Conservation (phyloP, 1,140 invertebrate species). For the Camponotus vicinus region DNA sequence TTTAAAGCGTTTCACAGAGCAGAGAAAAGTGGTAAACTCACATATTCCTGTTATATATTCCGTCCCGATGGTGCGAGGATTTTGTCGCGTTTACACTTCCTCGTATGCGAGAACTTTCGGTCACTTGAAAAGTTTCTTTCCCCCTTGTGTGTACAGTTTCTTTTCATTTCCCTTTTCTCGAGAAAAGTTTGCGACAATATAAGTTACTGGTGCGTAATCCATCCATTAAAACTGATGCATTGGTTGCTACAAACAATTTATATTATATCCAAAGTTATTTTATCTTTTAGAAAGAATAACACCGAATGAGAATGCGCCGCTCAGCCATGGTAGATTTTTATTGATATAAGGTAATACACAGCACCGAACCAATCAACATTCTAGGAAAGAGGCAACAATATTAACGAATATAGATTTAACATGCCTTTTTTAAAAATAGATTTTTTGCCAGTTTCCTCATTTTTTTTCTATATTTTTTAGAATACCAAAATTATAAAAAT, state of each 20-base stretch:
- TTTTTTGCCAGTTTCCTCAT: too few species aligned
- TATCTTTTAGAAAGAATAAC: neutral
- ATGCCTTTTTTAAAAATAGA: too few species aligned
- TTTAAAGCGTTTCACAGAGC: slow-evolving; percentile 62
- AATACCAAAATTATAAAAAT: neutral
- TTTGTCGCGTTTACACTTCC: slow-evolving; percentile 55
- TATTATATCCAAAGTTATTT: neutral
- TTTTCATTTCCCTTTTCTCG: neutral
- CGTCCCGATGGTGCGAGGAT: slow-evolving; percentile 10
- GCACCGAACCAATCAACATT: too few species aligned
- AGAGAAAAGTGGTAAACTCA: slow-evolving; percentile 58
- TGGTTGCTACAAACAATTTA: neutral
- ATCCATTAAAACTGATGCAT: slow-evolving; percentile 26
- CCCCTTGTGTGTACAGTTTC: neutral
- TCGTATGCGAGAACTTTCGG: slow-evolving; percentile 45
- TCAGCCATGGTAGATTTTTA: too few species aligned
- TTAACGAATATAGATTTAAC: too few species aligned
- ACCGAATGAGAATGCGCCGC: neutral
- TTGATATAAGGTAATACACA: too few species aligned
- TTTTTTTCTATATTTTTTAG: too few species aligned
- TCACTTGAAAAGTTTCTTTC: slow-evolving; percentile 44
- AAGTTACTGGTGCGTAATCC: slow-evolving; percentile 27
- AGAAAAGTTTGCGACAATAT: slow-evolving; percentile 14
- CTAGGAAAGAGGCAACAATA: too few species aligned
- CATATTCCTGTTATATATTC: slow-evolving; percentile 44